Evolutionary conservation across 1,140 invertebrate species (phyloP), one percentile per base, ranked within the genome.

Genomic region (Marisa cornuarietis): DNA sequence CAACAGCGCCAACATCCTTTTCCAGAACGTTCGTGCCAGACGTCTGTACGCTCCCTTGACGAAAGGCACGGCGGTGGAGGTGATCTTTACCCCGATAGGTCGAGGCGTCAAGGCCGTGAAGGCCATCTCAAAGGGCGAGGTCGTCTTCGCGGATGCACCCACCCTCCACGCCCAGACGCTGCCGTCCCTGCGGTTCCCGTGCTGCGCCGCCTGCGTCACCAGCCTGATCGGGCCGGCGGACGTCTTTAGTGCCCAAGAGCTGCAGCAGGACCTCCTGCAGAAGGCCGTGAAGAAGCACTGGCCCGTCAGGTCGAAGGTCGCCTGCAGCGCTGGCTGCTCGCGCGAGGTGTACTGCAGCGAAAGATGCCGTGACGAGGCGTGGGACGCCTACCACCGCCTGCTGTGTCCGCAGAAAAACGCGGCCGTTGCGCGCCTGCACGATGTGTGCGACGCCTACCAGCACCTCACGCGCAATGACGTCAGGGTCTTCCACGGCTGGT

Each of bases 21-120:
- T 87, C 66, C 86, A 85, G 74, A 83, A 83, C 31, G 80, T 86
- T 22, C 84, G 85, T n/a, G 83, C 83, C 58, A 81, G 81, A n/a
- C 80, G 86, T 18, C 76, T 86, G 18, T 86, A 87, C 71, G 82
- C 76, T 8, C 85, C 85, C 8, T 76, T 86, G 5, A 82, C 81
- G n/a, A 54, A 82, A 52, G 83, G 77, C 42, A 82, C 76, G 3
- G 71, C 76, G 24, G 65, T 79, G 4, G 71, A 78, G 26, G 82
- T 88, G 22, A 78, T 73, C 20, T 85, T 85, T 62, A 86, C 83
- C 24, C 58, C 83, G 61, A 82, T 78, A 72, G 85, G 85, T n/a
- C 80, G 87, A 63, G 82, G 81, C 5, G 52, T 88, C 20, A 61
- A 71, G 20, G 77, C 83, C 2, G 79, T 65, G 52, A 78, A 79